Evolutionary conservation across 2,797 vertebrate species (phyloP).

Genomic region (Tapirus indicus): DNA sequence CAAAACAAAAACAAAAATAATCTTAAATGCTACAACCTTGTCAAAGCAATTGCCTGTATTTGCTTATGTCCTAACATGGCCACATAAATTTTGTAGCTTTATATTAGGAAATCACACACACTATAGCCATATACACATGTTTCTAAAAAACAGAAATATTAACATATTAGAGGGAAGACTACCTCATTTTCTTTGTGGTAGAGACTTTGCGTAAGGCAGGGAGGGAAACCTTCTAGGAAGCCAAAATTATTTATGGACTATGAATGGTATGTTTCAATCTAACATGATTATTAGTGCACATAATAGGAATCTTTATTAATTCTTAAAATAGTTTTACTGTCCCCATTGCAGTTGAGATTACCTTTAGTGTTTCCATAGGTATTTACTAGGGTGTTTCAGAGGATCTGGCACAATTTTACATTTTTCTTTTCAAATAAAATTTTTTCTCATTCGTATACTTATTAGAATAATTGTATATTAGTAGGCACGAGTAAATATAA

Average conservation of each 20-base stretch:
- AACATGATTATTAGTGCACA: not conserved
- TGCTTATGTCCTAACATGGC: not conserved
- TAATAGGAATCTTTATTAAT: not conserved
- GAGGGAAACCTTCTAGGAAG: not conserved
- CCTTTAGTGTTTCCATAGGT: too few species aligned
- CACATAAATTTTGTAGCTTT: not conserved
- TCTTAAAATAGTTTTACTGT: not conserved
- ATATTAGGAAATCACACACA: not conserved
- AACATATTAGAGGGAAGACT: not conserved
- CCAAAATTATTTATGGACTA: not conserved
- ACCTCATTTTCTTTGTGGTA: not conserved
- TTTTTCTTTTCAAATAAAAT: not conserved
- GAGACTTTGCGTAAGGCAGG: not conserved
- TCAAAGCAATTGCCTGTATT: not conserved
- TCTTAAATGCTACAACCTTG: not conserved
- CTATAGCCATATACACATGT: not conserved
- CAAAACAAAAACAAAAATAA: not conserved
- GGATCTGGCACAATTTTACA: not conserved
- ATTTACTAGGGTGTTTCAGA: not conserved
- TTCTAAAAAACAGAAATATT: not conserved
- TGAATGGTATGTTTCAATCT: not conserved
- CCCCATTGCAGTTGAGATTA: not conserved
- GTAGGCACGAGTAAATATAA: not conserved
- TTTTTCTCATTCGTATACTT: not conserved
- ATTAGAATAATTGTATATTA: not conserved